Conservation (phyloP, 2,113 vertebrate genomes). For the Lynx canadensis region DNA sequence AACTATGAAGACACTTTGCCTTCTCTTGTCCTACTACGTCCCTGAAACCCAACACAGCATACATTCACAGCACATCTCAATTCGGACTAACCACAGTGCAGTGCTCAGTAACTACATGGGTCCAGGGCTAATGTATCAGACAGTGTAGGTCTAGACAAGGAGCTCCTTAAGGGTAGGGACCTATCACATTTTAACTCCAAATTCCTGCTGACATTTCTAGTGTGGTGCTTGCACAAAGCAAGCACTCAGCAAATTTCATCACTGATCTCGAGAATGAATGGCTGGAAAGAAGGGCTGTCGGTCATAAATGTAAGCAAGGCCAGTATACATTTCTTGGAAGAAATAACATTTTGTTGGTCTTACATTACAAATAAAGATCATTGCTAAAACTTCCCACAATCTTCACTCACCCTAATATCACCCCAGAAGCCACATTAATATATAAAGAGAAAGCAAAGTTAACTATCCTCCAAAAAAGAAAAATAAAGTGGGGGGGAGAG, state of each 20-base stretch:
- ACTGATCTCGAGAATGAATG: background rate
- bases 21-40: background rate
- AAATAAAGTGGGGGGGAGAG: background rate
- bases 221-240: background rate
- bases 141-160: background rate
- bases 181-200: background rate
- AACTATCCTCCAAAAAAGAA: background rate
- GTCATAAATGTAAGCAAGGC: background rate
- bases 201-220: background rate
- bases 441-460: background rate
- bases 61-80: background rate
- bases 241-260: background rate
- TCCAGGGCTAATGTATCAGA: background rate
- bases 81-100: too few relatives aligned
- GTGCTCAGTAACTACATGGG: background rate
- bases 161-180: background rate
- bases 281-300: background rate
- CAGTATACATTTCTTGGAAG: background rate
- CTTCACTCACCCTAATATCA: background rate
- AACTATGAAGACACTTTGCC: background rate
- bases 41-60: background rate
- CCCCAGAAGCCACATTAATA: background rate
- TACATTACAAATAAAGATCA: background rate
- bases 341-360: conserved; percentile 6
- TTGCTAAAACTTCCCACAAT: background rate